Evolutionary conservation across 2,113 vertebrate genomes (phyloP).

Genomic region (Polyodon spathula): DNA sequence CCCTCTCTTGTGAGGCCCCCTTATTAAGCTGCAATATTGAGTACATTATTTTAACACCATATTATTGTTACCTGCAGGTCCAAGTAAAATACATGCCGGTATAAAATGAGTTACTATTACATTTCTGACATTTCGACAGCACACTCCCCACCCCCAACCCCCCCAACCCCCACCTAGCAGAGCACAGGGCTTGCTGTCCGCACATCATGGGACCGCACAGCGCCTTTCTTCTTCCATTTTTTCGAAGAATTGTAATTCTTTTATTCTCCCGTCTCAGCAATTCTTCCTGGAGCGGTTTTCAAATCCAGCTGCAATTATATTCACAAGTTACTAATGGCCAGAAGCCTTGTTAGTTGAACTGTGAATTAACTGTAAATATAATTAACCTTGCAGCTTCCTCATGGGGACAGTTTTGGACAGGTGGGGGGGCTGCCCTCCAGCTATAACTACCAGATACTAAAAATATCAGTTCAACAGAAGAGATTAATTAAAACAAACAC

Average conservation of each 20-base stretch:
- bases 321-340: conserved; percentile 14
- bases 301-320: conserved; percentile 1
- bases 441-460: conserved; percentile 58
- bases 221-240: too few species aligned
- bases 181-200: too few species aligned
- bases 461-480: conserved; percentile 54
- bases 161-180: too few species aligned
- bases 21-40: too few species aligned
- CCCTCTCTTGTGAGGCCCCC: too few species aligned
- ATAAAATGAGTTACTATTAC: too few species aligned
- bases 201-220: too few species aligned
- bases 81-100: too few species aligned
- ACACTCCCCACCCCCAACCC: too few species aligned
- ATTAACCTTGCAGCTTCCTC: conserved; percentile 34
- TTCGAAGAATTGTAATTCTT: background rate
- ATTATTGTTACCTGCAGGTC: too few species aligned
- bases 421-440: conserved; percentile 50
- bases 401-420: conserved; percentile 30
- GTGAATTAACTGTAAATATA: conserved; percentile 38
- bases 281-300: background rate
- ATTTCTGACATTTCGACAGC: too few species aligned
- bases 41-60: too few species aligned
- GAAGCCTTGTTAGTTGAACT: conserved; percentile 24
- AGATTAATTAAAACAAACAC: conserved; percentile 47
- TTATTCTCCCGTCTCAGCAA: background rate